Percentiles rank a stretch among this genome's conserved stretches.
Conservation (phyloP, 2,797 vertebrate genomes). For the Rhinella marina region DNA sequence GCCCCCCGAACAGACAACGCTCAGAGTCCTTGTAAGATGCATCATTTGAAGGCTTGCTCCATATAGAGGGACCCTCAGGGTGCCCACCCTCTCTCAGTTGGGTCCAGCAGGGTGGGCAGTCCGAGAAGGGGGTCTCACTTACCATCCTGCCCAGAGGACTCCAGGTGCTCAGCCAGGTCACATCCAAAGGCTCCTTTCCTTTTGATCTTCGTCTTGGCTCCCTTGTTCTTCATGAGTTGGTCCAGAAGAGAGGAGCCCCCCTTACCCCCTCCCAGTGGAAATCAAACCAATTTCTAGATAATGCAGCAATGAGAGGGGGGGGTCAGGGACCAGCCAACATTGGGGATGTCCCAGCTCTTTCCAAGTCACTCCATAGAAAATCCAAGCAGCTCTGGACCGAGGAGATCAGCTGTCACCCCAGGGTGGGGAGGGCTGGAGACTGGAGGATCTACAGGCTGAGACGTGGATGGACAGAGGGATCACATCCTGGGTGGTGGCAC, state of each 20-base stretch:
- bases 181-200: slow-evolving; percentile 96
- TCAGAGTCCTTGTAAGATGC: neutral
- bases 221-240: slow-evolving; percentile 99
- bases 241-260: slow-evolving; percentile 75
- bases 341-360: slow-evolving; percentile 23
- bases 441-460: slow-evolving; percentile 4
- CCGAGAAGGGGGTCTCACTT: slow-evolving; percentile 67
- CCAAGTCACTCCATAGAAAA: slow-evolving; percentile 41
- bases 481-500: slow-evolving; percentile 41
- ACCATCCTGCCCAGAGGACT: slow-evolving; percentile 96
- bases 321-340: neutral
- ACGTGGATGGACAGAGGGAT: slow-evolving; percentile 13
- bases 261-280: slow-evolving; percentile 64
- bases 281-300: slow-evolving; percentile 40
- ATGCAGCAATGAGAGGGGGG: neutral
- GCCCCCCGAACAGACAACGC: neutral
- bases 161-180: slow-evolving; percentile 94
- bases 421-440: slow-evolving; percentile 19
- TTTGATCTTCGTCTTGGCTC: slow-evolving; percentile 93
- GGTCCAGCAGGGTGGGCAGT: too few relatives aligned
- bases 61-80: neutral
- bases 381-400: slow-evolving; percentile 35
- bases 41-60: neutral
- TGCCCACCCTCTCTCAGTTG: neutral
- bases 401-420: slow-evolving; percentile 56